These are phyloP conservation scores for Sapajus apella DNA, from an alignment of 2,113 vertebrate species.

Conservation along the genomic window DNA sequence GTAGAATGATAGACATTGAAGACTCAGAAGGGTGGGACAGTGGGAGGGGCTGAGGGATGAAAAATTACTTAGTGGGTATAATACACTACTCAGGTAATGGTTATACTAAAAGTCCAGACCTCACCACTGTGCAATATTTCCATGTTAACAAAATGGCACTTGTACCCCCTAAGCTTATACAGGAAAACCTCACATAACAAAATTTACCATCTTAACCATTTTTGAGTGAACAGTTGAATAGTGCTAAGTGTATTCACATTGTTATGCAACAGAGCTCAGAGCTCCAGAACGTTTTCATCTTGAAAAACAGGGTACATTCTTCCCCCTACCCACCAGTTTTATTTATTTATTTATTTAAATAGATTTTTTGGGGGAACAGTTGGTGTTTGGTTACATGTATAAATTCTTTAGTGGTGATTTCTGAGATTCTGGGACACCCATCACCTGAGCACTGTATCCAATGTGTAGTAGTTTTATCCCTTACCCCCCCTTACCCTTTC, in stretches of 20 bases:
- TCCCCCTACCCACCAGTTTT: too few species aligned
- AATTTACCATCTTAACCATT: neutral
- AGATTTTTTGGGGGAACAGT: too few species aligned
- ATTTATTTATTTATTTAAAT: too few species aligned
- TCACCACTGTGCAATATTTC: neutral
- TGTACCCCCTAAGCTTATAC: neutral
- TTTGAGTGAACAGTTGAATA: neutral
- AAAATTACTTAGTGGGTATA: neutral
- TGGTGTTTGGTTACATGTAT: too few species aligned
- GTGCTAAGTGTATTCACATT: neutral
- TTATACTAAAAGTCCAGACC: neutral
- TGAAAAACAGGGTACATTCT: neutral
- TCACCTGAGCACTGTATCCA: too few species aligned
- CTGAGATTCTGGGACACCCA: too few species aligned
- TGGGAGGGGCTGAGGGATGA: neutral
- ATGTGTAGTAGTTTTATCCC: too few species aligned
- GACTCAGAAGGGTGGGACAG: neutral
- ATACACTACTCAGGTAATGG: neutral
- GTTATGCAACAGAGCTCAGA: neutral
- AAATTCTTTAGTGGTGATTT: too few species aligned
- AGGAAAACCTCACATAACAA: neutral
- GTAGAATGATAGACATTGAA: neutral
- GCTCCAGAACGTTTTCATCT: neutral
- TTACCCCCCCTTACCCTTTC: too few species aligned
- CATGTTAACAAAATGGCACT: neutral